Evolutionary conservation across 92 coral and sea anemone genomes (phyloP).

Genomic region (Paramuricea clavata): DNA sequence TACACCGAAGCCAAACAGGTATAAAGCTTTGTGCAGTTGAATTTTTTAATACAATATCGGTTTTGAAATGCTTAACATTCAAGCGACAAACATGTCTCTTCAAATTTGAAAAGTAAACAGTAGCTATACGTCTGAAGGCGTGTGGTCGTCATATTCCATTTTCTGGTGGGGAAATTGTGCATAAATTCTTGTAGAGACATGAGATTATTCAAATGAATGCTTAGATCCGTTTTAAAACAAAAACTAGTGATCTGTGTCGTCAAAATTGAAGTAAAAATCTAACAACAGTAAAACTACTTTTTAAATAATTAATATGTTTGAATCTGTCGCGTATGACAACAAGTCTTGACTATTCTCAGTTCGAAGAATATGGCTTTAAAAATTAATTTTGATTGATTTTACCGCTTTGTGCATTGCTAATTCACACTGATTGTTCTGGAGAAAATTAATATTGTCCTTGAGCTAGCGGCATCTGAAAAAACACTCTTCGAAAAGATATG

Average conservation of each 20-base stretch:
- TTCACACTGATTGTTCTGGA: not conserved
- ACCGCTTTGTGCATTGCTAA: not conserved
- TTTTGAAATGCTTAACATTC: not conserved
- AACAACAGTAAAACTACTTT: not conserved
- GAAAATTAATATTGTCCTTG: not conserved
- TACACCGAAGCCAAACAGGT: conserved; percentile 98
- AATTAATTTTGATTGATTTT: not conserved
- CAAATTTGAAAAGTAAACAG: conserved; percentile 3
- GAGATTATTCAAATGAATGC: not conserved
- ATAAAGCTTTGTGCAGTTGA: not conserved
- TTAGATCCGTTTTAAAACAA: not conserved
- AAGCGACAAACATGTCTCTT: conserved; percentile 1
- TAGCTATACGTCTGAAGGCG: not conserved
- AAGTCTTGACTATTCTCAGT: not conserved
- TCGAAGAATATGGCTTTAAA: not conserved
- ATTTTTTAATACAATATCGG: conserved; percentile 11
- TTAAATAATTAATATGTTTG: conserved; percentile 25
- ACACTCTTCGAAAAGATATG: not conserved
- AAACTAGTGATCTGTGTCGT: not conserved
- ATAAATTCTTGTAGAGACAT: not conserved
- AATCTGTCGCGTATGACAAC: conserved; percentile 42
- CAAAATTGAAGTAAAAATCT: not conserved
- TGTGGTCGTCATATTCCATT: not conserved
- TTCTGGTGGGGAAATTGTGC: not conserved
- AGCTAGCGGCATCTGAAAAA: not conserved